Evolutionary conservation across 2,888 invertebrate genomes (phyloP), one percentile per base, ranked within the genome.

Genomic region (Plagodis pulveraria): DNA sequence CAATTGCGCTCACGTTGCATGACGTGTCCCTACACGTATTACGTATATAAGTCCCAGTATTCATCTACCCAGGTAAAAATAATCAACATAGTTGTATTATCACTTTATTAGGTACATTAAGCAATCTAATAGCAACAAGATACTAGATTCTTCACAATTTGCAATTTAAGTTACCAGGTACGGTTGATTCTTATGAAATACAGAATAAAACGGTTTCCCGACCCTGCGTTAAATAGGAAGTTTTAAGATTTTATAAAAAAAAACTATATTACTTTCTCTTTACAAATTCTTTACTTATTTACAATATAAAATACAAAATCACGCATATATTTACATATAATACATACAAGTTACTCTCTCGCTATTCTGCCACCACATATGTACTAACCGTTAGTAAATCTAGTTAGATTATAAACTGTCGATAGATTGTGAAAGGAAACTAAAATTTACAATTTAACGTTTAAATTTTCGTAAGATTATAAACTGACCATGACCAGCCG

Each of bases 141-240:
- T n/a, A 41, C 45, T 42, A 41, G 41, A 46, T 22, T 11, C 36
- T 57, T 41, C 32, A 12, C 4, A 6, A 22, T 41, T 41, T 45
- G 40, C 6, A 50, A 41, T 49, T 36, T 40, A 40, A 40, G 8
- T 42, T 11, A 42, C 12, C n/a, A 42, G 5, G 5, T 42, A 40
- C 44, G 34, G 49, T 50, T 50, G 46, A 50, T 46, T 6, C 32
- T 50, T 46, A 41, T 46, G 42, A 38, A 42, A 42, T 22, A 42
- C 7, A 35, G 41, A 35, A 38, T 40, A 40, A 40, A 42, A 48
- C 38, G 43, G 8, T 51, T 33, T 51, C n/a, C 38, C 47, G 42
- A 51, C 47, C 38, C 34, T 32, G 51, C 36, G 6, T 5, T 22
- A 47, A 42, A 10, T 50, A 35, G 41, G 40, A 50, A 56, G 12